A percentile compares a stretch with the other conserved stretches of the same genome.
Conservation (phyloP, 2,113 vertebrate genomes). For the Falco punctatus region DNA sequence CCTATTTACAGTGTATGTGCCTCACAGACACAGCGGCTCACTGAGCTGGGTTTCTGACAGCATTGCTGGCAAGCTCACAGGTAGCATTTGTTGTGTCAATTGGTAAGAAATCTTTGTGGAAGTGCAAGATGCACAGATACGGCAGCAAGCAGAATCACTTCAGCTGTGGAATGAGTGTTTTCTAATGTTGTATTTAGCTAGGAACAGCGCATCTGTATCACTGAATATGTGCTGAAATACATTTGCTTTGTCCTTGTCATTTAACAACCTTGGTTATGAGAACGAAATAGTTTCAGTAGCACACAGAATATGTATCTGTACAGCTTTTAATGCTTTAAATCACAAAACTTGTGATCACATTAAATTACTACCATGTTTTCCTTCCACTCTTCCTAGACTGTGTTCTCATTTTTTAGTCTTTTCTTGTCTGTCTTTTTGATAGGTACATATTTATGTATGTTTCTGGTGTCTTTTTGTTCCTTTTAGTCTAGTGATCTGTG, state of each 20-base stretch:
- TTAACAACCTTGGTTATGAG: not conserved
- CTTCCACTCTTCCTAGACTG: not conserved
- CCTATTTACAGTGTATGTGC: not conserved
- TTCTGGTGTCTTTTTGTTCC: not conserved
- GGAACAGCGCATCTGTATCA: not conserved
- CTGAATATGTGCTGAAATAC: not conserved
- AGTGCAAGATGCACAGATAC: not conserved
- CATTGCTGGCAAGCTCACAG: not conserved
- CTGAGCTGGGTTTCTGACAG: not conserved
- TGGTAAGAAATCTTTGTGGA: not conserved
- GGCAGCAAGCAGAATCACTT: not conserved
- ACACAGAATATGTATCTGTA: not conserved
- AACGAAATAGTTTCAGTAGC: not conserved
- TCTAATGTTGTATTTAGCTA: not conserved
- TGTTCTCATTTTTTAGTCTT: not conserved
- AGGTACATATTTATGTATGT: not conserved
- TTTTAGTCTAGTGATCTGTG: not conserved
- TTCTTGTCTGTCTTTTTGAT: not conserved
- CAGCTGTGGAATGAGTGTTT: not conserved
- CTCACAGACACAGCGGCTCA: fast-evolving
- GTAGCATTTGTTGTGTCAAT: not conserved
- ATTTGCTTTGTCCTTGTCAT: not conserved
- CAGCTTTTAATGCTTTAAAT: not conserved
- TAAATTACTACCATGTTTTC: not conserved
- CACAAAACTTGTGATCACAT: not conserved